Conservation (phyloP, 1,140 invertebrate species). For the Drosophila nannoptera region DNA sequence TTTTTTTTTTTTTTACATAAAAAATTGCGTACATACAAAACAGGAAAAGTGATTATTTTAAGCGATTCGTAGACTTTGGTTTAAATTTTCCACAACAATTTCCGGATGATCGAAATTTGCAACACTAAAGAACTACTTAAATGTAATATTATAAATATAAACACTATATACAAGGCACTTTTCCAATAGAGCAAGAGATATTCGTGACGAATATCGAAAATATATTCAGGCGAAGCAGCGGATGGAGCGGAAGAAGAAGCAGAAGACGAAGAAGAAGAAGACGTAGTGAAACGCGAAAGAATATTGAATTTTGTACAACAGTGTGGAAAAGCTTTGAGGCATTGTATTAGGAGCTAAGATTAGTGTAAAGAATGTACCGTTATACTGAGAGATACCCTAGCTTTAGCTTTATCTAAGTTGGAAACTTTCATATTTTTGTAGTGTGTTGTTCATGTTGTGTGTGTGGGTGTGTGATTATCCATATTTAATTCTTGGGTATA, state of each 20-base stretch:
- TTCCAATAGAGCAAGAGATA: conserved; percentile 29
- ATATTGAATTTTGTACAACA: background rate
- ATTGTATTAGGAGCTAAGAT: background rate
- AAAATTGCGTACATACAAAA: conserved; percentile 17
- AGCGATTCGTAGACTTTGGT: conserved; percentile 41
- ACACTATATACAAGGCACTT: conserved; percentile 45
- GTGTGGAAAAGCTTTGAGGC: background rate
- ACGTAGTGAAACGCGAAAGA: too few relatives aligned
- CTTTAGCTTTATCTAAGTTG: background rate
- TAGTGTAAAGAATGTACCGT: background rate
- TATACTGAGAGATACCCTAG: background rate
- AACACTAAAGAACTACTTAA: conserved; percentile 13
- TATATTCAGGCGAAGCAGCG: too few relatives aligned
- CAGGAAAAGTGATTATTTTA: conserved; percentile 14
- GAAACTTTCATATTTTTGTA: background rate
- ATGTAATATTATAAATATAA: conserved; percentile 37
- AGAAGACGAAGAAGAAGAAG: too few relatives aligned
- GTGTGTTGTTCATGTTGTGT: background rate
- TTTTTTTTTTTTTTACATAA: conserved; percentile 5
- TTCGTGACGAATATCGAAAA: too few relatives aligned
- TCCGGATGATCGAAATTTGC: conserved; percentile 20
- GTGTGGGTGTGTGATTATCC: background rate
- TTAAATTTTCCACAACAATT: conserved; percentile 28
- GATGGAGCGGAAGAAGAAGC: too few relatives aligned
- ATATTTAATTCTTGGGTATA: too few relatives aligned